These are phyloP conservation scores for Penaeus indicus DNA, from an alignment of 1,140 invertebrate genomes.

Conservation along the genomic window DNA sequence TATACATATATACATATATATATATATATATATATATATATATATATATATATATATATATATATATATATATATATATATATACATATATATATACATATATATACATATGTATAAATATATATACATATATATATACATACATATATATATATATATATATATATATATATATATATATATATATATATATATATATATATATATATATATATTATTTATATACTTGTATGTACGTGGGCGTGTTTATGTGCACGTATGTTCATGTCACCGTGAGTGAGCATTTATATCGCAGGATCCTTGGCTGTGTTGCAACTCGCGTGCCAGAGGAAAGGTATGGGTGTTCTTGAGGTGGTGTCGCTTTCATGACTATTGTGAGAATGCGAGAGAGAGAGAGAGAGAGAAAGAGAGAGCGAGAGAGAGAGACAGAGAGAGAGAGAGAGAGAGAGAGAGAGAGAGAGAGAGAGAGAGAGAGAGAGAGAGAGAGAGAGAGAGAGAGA, in stretches of 20 bases:
- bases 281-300: no score
- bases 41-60: not conserved
- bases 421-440: no score
- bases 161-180: not conserved
- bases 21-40: not conserved
- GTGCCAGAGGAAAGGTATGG: no score
- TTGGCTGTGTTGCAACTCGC: no score
- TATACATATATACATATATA: not conserved
- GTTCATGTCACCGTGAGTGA: not conserved
- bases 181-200: no score
- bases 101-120: slow-evolving; percentile 2
- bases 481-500: slow-evolving; percentile 40
- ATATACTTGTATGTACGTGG: not conserved
- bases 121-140: slow-evolving; percentile 2
- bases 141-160: not conserved
- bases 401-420: no score
- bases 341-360: no score
- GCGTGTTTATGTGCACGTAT: slow-evolving; percentile 7
- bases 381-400: no score
- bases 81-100: not conserved
- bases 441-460: no score
- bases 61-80: not conserved
- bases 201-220: no score
- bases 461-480: slow-evolving; percentile 33
- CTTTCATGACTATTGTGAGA: no score